Base-by-base conservation (phyloP, 2,113 vertebrate genomes). In the Embiotoca jacksoni region DNA sequence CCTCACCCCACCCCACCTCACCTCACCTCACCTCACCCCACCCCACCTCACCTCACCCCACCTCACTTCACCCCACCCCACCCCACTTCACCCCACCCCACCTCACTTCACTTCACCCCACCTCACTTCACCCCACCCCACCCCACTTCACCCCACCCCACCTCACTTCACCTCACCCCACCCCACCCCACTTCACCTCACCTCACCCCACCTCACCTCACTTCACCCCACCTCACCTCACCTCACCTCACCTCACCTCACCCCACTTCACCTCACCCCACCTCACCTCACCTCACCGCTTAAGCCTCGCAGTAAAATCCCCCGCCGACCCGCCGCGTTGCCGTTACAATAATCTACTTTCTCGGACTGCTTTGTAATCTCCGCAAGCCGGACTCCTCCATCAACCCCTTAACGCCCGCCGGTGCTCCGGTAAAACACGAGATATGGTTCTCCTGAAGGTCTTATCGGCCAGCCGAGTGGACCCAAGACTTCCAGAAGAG, bases 401-500 rank as follows among this genome's bases (percentile, higher is more conserved):
- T 89, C 86, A 90, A 56, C 83, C 63, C 49, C 57, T 63, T 33
- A 55, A 84, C 74, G 72, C 80, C 80, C 72, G 33, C 37, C 69
- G n/a, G 75, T 30, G 65, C 68, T 67, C 63, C 75, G 78, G 72
- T 85, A 74, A 89, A 88, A 82, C 77, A 76, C 81, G 73, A 90
- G 86, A 73, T 79, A 88, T 66, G 37, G 57, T n/a, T 47, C 87
- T 82, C 84, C 71, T 78, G 76, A 86, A 90, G 71, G 85, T 83
- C 78, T 86, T 81, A 84, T 86, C 82, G 69, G 71, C 70, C 73
- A 84, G 80, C 89, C 80, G 67, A 85, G 85, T 82, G 83, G 76
- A 83, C 73, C 84, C 75, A 50, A 81, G 77, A 72, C 66, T 76
- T 79, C 80, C 79, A 88, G 81, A 85, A 50, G 59, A 82, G 74